Percentiles rank a stretch among this genome's conserved stretches.
Conservation (phyloP, 2,113 vertebrate genomes). For the Bambusicola thoracicus region DNA sequence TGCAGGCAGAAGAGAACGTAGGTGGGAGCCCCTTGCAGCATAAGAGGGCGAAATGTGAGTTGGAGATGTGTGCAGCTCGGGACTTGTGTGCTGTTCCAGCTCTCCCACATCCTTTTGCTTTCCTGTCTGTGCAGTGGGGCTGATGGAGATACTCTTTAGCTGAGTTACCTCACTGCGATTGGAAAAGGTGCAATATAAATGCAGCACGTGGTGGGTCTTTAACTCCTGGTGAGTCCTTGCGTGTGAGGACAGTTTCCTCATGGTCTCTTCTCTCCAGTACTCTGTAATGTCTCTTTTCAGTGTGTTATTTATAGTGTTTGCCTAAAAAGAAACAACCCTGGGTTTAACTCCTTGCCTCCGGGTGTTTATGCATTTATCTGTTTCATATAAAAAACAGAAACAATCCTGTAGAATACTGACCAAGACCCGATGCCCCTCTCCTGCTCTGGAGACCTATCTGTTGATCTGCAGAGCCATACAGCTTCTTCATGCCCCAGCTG, state of each 20-base stretch:
- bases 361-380: neutral
- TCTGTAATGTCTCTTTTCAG: neutral
- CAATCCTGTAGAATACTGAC: neutral
- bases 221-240: neutral
- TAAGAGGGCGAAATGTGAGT: neutral
- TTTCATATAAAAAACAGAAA: neutral
- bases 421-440: neutral
- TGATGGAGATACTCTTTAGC: neutral
- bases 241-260: neutral
- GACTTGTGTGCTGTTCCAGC: neutral
- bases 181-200: neutral
- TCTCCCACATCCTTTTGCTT: neutral
- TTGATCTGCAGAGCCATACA: neutral
- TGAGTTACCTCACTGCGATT: neutral
- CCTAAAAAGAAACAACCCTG: neutral
- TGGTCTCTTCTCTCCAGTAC: neutral
- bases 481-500: neutral
- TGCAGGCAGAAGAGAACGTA: neutral
- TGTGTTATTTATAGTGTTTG: neutral
- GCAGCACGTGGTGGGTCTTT: neutral
- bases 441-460: neutral
- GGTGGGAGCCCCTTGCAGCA: fast-evolving
- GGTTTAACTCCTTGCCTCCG: neutral
- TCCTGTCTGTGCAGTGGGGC: neutral
- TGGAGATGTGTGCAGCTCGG: fast-evolving